phyloP scores from a whole-genome alignment of 92 coral and sea anemone species.

The Phymanthus crucifer region DNA sequence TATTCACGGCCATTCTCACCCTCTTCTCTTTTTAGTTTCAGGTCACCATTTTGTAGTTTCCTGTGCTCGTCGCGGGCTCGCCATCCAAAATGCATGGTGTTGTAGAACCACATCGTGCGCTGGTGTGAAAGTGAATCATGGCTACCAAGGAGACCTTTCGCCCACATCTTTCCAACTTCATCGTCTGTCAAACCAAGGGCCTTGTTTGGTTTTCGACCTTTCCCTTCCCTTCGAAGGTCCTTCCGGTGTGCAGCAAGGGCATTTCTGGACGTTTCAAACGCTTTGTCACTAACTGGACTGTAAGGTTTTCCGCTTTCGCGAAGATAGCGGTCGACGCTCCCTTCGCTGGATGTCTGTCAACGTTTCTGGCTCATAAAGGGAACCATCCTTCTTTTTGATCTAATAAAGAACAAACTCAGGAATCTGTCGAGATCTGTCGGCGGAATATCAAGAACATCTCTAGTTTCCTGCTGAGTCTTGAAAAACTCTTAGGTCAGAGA shows the following conservation, averaged over 20 bases:
- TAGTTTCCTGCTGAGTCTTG: too few relatives aligned
- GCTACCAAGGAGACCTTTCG: slow-evolving; percentile 24
- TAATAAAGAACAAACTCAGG: slow-evolving; percentile 32
- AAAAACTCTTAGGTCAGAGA: too few relatives aligned
- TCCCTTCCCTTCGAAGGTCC: slow-evolving; percentile 18
- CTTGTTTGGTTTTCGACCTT: slow-evolving; percentile 32
- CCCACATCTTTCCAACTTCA: slow-evolving; percentile 22
- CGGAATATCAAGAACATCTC: slow-evolving; percentile 21
- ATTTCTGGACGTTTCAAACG: slow-evolving; percentile 25
- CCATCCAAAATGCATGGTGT: slow-evolving; percentile 33
- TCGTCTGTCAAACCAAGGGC: slow-evolving; percentile 18
- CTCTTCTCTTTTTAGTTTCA: too few relatives aligned
- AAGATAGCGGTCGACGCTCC: slow-evolving; percentile 43
- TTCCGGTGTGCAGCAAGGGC: slow-evolving; percentile 29
- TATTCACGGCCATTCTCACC: too few relatives aligned
- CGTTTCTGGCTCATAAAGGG: slow-evolving; percentile 43
- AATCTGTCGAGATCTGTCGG: slow-evolving; percentile 35
- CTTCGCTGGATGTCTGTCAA: slow-evolving; percentile 36
- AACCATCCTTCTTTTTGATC: slow-evolving; percentile 22
- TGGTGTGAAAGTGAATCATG: slow-evolving; percentile 30
- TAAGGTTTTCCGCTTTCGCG: slow-evolving; percentile 14
- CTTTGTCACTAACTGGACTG: slow-evolving; percentile 32
- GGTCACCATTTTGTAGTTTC: too few relatives aligned
- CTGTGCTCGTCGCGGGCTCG: too few relatives aligned
- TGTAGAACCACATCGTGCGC: slow-evolving; percentile 44